Evolutionary conservation across 2,797 vertebrate genomes (phyloP), one percentile per base, ranked within the genome.

Genomic region (Enteromius trimaculatus): DNA sequence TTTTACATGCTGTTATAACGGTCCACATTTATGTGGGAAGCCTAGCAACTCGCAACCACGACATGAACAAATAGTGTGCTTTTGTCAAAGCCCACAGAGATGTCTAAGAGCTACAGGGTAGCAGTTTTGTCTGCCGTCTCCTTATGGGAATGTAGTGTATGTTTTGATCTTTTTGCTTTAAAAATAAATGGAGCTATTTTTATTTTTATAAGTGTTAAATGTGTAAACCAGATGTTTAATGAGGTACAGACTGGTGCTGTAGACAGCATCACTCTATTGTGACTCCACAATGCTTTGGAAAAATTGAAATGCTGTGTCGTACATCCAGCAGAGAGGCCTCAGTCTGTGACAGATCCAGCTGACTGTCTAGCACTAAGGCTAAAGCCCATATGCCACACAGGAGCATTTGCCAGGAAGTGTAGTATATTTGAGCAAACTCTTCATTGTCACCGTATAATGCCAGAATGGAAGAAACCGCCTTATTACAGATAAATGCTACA

Each of bases 271-370:
- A 37, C 29, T 80, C 60, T 81, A 26, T 82, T 85, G 74, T 79
- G 58, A 26, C 16, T 55, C 5, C 23, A 75, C 69, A 75, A 31
- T 79, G 79, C 39, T 81, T 77, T 72, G 47, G 80, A 82, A 51
- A 82, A 78, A 62, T 23, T 80, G 42, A 80, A 82, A 65, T 69
- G 58, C 34, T 72, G 80, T 87, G 66, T 81, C 0, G 42, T 47
- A 65, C 14, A 47, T 77, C 21, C 62, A 70, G 26, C 21, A 71
- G 37, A 49, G n/a, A 70, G 51, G 39, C 65, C 82, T 70, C 65
- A 5, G 17, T 68, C 74, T 79, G 78, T 79, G 78, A 82, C 62
- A 31, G 4, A 65, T 62, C 64, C 71, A 88, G 29, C 7, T 69
- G 51, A 53, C 23, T 31, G 39, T 71, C 34, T 60, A 66, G 75